Base-by-base conservation (phyloP, 2,797 vertebrate genomes). In the Myotis pilosus region DNA sequence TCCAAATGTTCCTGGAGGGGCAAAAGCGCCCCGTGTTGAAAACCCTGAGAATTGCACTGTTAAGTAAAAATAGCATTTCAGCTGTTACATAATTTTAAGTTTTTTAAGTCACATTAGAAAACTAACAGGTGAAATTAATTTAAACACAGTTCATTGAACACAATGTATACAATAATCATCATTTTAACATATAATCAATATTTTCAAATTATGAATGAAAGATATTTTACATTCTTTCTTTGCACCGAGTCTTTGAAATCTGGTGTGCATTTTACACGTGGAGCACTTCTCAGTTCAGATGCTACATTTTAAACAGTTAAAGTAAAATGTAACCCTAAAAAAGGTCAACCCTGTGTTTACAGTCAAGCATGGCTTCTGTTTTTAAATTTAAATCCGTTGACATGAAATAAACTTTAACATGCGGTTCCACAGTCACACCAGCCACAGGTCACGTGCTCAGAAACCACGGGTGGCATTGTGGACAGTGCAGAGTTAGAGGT, bases 121-220 rank as follows among this genome's bases (percentile, higher is more conserved):
- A 79, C 15, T 51, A 82, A 86, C 17, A 55, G 44, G 7, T 53
- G 12, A 69, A 53, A 72, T 92, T 89, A 71, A 83, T 85, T 82
- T 89, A 78, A 85, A 68, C 68, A n/a, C 69, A 55, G 94, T 81
- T 87, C 75, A 62, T 89, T 80, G 93, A 71, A 78, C 20, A 15
- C 64, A 41, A 12, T 44, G 41, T 72, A 57, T 41, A 25, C 36
- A 81, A 86, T 81, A 55, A 72, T 60, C 71, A 76, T 51, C 74
- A 62, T 84, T 86, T 92, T 86, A 91, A 76, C 75, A 68, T 41
- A 2, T 64, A 76, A 72, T 47, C 28, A 72, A 5, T 91, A 80
- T 93, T 92, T 91, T 36, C 38, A 94, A 90, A 88, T 74, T 62
- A 80, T 55, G 30, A 90, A 72, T 78, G 51, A 74, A 94, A 80